Conservation (phyloP, 2,113 vertebrate genomes). For the Festucalex cinctus region DNA sequence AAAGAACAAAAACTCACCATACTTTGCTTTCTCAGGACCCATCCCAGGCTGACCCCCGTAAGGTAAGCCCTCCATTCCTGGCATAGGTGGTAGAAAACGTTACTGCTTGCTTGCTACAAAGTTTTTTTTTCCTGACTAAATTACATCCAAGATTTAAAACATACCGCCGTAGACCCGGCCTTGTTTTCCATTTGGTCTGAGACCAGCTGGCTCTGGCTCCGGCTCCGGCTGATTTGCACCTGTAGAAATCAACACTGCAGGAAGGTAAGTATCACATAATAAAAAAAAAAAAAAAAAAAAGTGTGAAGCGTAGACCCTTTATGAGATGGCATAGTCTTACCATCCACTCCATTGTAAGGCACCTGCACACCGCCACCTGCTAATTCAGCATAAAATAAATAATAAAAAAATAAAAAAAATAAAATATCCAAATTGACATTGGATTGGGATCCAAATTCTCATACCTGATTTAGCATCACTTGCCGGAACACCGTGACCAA, state of each 20-base stretch:
- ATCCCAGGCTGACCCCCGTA: slow-evolving; percentile 33
- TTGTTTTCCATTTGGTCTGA: slow-evolving; percentile 47
- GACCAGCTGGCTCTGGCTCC: slow-evolving; percentile 41
- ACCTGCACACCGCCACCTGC: slow-evolving; percentile 34
- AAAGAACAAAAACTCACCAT: slow-evolving; percentile 35
- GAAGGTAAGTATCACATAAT: not conserved
- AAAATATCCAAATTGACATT: not conserved
- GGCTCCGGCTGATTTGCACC: slow-evolving; percentile 53
- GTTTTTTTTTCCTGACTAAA: not conserved
- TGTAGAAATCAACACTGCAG: slow-evolving; percentile 22
- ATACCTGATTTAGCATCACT: slow-evolving; percentile 51
- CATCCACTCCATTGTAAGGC: slow-evolving; percentile 60
- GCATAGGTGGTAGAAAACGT: not conserved
- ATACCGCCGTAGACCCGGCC: slow-evolving; percentile 41
- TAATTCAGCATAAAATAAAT: slow-evolving; percentile 4
- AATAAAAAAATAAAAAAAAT: not conserved
- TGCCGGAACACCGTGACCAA: slow-evolving; percentile 29
- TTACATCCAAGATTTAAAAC: not conserved
- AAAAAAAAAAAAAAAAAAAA: not conserved
- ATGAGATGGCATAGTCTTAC: slow-evolving; percentile 27
- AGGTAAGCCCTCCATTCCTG: slow-evolving; percentile 48
- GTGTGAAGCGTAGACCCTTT: too few relatives aligned
- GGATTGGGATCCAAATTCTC: not conserved
- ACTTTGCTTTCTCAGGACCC: slow-evolving; percentile 34
- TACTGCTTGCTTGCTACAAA: not conserved